Conservation (phyloP, 2,888 invertebrate species). For the Aspidiotus destructor region DNA sequence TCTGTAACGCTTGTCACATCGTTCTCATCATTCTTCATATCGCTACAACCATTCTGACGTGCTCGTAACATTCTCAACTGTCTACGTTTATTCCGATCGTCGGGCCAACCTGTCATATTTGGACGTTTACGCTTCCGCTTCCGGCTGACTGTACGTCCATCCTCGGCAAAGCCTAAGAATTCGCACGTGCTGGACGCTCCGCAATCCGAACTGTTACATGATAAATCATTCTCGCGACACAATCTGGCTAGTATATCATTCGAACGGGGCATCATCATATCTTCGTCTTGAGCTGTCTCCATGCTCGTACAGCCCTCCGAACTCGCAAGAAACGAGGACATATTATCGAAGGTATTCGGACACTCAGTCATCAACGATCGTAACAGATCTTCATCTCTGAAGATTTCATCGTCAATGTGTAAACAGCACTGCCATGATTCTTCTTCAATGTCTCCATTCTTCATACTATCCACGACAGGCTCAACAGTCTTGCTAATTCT, state of each 20-base stretch:
- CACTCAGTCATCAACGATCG: not conserved
- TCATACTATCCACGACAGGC: not conserved
- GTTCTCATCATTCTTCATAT: not conserved
- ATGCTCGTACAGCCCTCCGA: slow-evolving; percentile 35
- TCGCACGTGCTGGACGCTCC: slow-evolving; percentile 37
- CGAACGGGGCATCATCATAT: slow-evolving; percentile 11
- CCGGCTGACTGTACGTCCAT: slow-evolving; percentile 35
- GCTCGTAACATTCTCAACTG: slow-evolving; percentile 18
- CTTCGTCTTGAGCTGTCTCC: slow-evolving; percentile 31
- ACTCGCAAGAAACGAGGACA: slow-evolving; percentile 34
- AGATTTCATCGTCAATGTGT: slow-evolving; percentile 18
- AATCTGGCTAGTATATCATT: slow-evolving; percentile 19
- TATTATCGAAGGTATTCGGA: slow-evolving; percentile 24
- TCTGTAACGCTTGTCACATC: not conserved
- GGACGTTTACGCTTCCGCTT: slow-evolving; percentile 50
- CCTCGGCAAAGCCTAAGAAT: slow-evolving; percentile 36
- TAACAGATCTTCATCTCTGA: slow-evolving; percentile 17
- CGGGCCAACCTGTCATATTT: slow-evolving; percentile 75
- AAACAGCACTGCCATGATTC: slow-evolving; percentile 8
- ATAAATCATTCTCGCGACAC: slow-evolving; percentile 31
- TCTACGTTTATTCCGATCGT: slow-evolving; percentile 40
- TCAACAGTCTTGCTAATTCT: not conserved
- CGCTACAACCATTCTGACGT: not conserved
- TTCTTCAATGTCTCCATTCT: not conserved
- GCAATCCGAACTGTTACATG: slow-evolving; percentile 39